These are phyloP conservation scores for Cremastinae sp. DNA, from an alignment of 2,888 invertebrate species.

Conservation along the genomic window DNA sequence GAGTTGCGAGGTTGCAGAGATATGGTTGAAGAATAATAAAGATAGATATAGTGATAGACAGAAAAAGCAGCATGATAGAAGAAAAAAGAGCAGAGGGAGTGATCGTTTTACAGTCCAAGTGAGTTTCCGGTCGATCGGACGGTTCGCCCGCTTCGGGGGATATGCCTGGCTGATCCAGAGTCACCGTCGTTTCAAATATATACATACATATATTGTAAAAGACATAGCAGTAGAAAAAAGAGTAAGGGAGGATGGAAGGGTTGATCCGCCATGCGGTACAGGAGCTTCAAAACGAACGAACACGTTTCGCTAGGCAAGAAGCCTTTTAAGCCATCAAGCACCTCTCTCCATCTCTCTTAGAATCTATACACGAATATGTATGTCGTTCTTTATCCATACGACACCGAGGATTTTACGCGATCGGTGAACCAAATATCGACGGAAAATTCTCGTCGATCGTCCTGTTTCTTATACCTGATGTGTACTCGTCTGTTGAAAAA, in stretches of 20 bases:
- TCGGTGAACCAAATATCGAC: background rate
- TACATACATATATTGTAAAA: no score
- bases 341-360: conserved; percentile 31
- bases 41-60: background rate
- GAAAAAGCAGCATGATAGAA: conserved; percentile 4
- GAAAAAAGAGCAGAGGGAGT: conserved; percentile 64
- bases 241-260: conserved; percentile 26
- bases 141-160: conserved; percentile 66
- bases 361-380: conserved; percentile 40
- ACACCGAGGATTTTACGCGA: conserved; percentile 40
- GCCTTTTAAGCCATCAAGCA: conserved; percentile 35
- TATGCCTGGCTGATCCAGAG: conserved; percentile 56
- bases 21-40: background rate
- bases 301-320: conserved; percentile 50
- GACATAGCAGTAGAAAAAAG: conserved; percentile 25
- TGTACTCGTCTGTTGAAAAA: conserved; percentile 27
- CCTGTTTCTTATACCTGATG: conserved; percentile 13
- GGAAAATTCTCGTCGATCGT: no score
- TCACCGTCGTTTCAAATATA: conserved; percentile 40
- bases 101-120: conserved; percentile 76
- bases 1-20: background rate
- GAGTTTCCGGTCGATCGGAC: conserved; percentile 73
- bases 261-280: background rate
- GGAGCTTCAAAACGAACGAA: conserved; percentile 37
- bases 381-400: conserved; percentile 4